phyloP scores from a whole-genome alignment of 1,140 invertebrate species.

The Saxidomus purpurata region DNA sequence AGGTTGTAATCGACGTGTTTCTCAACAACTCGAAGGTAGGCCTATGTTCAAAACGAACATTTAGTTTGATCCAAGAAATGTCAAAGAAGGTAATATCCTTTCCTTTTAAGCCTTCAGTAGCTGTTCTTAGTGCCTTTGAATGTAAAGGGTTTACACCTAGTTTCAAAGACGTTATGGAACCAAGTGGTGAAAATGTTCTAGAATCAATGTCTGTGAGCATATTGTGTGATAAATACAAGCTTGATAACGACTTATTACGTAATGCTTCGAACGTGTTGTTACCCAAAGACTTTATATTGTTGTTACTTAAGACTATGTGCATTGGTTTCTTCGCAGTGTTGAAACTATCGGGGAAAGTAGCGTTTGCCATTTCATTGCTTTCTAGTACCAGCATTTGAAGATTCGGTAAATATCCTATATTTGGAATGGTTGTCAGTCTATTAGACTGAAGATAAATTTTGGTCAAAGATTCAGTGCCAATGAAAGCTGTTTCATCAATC shows the following conservation, averaged over 20 bases:
- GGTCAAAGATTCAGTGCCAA: slow-evolving; percentile 56
- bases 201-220: slow-evolving; percentile 63
- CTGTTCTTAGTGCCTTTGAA: slow-evolving; percentile 59
- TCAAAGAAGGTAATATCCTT: slow-evolving; percentile 71
- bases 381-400: slow-evolving; percentile 71
- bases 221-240: slow-evolving; percentile 74
- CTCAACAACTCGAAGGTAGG: slow-evolving; percentile 72
- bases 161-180: slow-evolving; percentile 72
- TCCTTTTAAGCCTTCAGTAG: slow-evolving; percentile 67
- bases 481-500: slow-evolving; percentile 70
- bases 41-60: slow-evolving; percentile 66
- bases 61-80: slow-evolving; percentile 71
- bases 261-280: slow-evolving; percentile 70
- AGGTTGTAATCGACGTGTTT: slow-evolving; percentile 69
- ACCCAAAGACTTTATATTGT: slow-evolving; percentile 69
- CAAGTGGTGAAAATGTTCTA: slow-evolving; percentile 69
- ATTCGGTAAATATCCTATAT: slow-evolving; percentile 55
- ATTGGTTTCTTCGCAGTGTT: not conserved
- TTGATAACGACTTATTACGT: slow-evolving; percentile 56
- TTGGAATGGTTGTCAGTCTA: slow-evolving; percentile 66
- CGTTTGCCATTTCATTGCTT: slow-evolving; percentile 72
- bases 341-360: slow-evolving; percentile 71
- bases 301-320: slow-evolving; percentile 74
- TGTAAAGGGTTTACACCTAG: slow-evolving; percentile 73
- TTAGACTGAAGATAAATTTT: slow-evolving; percentile 71